Evolutionary conservation across 2,888 invertebrate genomes (phyloP).

Genomic region (Coelopa pilipes): DNA sequence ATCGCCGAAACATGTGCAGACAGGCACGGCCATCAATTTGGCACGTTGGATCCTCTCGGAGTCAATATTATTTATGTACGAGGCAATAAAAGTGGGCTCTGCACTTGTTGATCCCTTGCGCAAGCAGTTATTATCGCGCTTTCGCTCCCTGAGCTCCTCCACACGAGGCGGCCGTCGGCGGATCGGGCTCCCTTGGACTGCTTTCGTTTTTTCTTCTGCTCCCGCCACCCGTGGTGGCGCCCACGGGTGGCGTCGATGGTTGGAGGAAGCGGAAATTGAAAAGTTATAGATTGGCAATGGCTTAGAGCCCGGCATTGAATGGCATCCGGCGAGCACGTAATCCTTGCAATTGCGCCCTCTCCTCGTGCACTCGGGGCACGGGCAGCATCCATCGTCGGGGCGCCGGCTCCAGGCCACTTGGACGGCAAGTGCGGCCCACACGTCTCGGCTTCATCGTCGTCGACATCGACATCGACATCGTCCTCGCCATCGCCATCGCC

Average conservation of each 20-base stretch:
- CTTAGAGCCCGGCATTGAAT: constrained; percentile 44
- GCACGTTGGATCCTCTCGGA: constrained; percentile 23
- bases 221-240: not conserved
- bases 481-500: not conserved
- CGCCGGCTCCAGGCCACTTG: not conserved
- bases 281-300: constrained; percentile 44
- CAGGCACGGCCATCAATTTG: constrained; percentile 32
- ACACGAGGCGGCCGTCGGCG: not conserved
- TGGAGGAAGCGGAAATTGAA: constrained; percentile 46
- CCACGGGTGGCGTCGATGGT: constrained; percentile 20
- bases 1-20: not conserved
- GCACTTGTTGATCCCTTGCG: constrained; percentile 37
- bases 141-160: constrained; percentile 18
- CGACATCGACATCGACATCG: too few species aligned
- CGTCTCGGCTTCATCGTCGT: not conserved
- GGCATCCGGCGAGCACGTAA: constrained; percentile 59
- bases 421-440: not conserved
- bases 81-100: constrained; percentile 38
- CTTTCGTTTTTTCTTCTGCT: not conserved
- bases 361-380: constrained; percentile 37
- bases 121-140: constrained; percentile 17
- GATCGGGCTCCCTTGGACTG: not conserved
- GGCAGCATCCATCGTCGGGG: constrained; percentile 36
- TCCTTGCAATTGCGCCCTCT: constrained; percentile 59
- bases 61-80: constrained; percentile 31